Evolutionary conservation across 2,113 vertebrate species (phyloP), one percentile per base, ranked within the genome.

Genomic region (Vulpes vulpes): DNA sequence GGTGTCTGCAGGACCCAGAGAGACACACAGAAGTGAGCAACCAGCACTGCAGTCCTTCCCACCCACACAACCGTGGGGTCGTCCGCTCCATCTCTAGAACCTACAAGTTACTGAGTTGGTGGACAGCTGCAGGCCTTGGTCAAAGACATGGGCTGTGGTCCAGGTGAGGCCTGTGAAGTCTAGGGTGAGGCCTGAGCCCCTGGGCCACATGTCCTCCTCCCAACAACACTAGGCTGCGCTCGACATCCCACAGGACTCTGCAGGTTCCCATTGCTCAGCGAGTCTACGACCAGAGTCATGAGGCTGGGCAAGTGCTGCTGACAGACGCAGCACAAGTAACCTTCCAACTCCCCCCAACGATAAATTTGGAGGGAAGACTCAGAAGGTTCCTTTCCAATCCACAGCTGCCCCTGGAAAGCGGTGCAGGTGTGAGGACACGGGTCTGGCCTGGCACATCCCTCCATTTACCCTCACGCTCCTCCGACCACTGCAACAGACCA

Each of bases 81-180:
- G 1, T 23, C 19, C 7, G 1, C 87, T n/a, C n/a, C 7, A 11
- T n/a, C n/a, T 65, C 80, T 11, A 51, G 51, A 14, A 20, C 27
- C 25, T 30, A 16, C 14, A 17, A 14, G 20, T 22, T 32, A 11
- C 1, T 2, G 59, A 55, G 5, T 5, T 8, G 7, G 35, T 10
- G 2, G 74, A 69, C 12, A 1, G 1, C 49, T 12, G 3, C 4
- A 11, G 30, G 12, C 15, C 32, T 5, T 0, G 3, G 69, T 19
- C 2, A 2, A 64, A 83, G 35, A n/a, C 49, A 27, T 0, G 5
- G 25, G 57, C 78, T 15, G 2, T 2, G n/a, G 32, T 15, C 60
- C 3, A 0, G 0, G 11, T 11, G 1, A 25, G 59, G 12, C 22
- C 10, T 1, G 57, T 10, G 14, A 20, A 43, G 74, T 43, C 11